phyloP scores from a whole-genome alignment of 2,797 vertebrate genomes.

The Heteromormyrus szaboi region DNA sequence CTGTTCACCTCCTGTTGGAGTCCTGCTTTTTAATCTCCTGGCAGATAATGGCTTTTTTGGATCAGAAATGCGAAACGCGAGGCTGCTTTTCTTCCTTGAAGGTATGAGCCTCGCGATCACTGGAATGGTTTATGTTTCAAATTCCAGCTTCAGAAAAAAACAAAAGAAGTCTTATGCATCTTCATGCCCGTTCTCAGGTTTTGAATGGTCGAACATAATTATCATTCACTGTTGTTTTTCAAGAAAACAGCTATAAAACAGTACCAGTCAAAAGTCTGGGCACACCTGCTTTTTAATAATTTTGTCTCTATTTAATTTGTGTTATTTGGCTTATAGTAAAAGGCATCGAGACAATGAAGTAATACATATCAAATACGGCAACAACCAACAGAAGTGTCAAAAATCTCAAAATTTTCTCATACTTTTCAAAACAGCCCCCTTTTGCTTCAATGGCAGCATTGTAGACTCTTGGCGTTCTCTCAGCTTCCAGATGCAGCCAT shows the following conservation, averaged over 20 bases:
- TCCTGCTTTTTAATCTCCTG: not conserved
- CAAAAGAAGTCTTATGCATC: not conserved
- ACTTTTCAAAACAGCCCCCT: not conserved
- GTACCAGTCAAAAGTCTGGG: not conserved
- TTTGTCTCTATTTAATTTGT: not conserved
- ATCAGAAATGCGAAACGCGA: not conserved
- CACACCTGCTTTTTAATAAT: not conserved
- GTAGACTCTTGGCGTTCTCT: not conserved
- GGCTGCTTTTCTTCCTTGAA: not conserved
- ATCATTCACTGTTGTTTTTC: not conserved
- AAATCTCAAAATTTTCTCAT: not conserved
- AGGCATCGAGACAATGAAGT: not conserved
- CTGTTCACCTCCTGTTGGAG: not conserved
- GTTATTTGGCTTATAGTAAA: not conserved
- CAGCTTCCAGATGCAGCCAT: not conserved
- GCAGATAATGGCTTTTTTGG: not conserved
- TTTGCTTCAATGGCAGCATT: not conserved
- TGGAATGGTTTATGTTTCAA: not conserved
- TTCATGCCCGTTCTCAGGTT: not conserved
- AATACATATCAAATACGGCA: not conserved
- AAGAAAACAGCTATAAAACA: not conserved
- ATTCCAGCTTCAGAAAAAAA: not conserved
- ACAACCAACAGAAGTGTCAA: not conserved
- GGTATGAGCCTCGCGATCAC: not conserved
- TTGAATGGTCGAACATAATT: not conserved